Base-by-base conservation (phyloP, 92 coral and sea anemone genomes). In the Diadumene lineata region DNA sequence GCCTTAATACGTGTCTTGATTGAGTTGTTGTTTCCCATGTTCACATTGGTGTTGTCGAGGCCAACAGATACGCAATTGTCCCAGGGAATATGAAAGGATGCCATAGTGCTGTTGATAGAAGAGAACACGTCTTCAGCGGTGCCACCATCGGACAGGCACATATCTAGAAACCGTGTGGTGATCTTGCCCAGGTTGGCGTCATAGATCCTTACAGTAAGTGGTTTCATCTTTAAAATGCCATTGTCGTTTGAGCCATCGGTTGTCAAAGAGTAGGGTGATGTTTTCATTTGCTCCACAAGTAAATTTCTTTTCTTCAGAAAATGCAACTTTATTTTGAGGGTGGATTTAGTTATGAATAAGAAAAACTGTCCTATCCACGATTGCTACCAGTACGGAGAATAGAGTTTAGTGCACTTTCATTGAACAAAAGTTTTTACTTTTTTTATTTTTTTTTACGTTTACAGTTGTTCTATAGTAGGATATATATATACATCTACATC, bases 1-100 rank as follows among this genome's bases (percentile, higher is more conserved):
- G 10, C 79, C 76, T 67, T 60, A 26, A 74, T 82, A 19, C 72
- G 79, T 68, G 83, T 84, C 79, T 62, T 66, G 50, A 74, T 76
- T 74, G 88, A 82, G 44, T 78, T 82, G 81, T 75, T 46, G n/a
- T 43, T 65, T 68, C 85, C 88, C 29, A 77, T 15, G 76, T 87
- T 87, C 9, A 78, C 88, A 50, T 73, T 78, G 50, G 92, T 43
- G 82, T 82, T 87, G 80, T 87, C 85, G 11, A 82, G 72, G 1
- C 82, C 75, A 85, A 81, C 29, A 3, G 74, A 74, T 17, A 87
- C 85, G 58, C 92, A 82, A 78, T 87, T 87, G 9, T 82, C 73
- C 88, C 92, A 87, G 7, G 81, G 85, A 50, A 78, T 87, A 21
- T 74, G 19, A 56, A 55, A 79, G 10, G 38, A n/a, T 13, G 64